phyloP scores from a whole-genome alignment of 2,888 invertebrate species.

The Pseudococcus jackbeardsleyi region DNA sequence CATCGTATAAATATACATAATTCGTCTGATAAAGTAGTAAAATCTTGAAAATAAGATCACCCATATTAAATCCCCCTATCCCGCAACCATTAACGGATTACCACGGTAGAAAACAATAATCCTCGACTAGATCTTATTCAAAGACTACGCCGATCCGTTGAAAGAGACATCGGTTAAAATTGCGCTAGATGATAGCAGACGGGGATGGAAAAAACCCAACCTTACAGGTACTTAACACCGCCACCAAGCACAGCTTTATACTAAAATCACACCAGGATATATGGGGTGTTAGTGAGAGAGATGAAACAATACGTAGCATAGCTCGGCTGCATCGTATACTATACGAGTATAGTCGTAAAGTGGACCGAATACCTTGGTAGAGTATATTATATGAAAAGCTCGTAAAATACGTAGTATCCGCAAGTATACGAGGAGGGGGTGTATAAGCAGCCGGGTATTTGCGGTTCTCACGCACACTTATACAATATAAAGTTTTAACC shows the following conservation, averaged over 20 bases:
- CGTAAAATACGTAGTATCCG: conserved; percentile 25
- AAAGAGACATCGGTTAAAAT: not conserved
- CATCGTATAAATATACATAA: too few species aligned
- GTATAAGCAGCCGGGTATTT: not conserved
- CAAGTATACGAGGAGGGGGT: too few species aligned
- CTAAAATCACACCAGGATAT: conserved; percentile 22
- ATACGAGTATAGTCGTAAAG: not conserved
- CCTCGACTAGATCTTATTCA: conserved; percentile 2
- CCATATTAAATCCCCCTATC: not conserved
- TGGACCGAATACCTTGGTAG: conserved; percentile 17
- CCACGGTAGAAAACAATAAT: not conserved
- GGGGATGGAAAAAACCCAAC: not conserved
- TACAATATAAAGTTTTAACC: conserved; percentile 54
- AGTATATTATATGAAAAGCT: conserved; percentile 16
- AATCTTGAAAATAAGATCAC: not conserved
- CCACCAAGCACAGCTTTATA: not conserved
- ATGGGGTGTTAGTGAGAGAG: not conserved
- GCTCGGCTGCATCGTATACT: too few species aligned
- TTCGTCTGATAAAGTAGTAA: too few species aligned
- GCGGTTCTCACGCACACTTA: conserved; percentile 39
- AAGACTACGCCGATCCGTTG: not conserved
- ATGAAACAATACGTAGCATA: conserved; percentile 13
- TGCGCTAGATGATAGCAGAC: not conserved
- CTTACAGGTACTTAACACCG: conserved; percentile 12
- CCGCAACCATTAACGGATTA: conserved; percentile 11